Conservation (phyloP, 2,888 invertebrate species). For the Platerodrilus igneus region DNA sequence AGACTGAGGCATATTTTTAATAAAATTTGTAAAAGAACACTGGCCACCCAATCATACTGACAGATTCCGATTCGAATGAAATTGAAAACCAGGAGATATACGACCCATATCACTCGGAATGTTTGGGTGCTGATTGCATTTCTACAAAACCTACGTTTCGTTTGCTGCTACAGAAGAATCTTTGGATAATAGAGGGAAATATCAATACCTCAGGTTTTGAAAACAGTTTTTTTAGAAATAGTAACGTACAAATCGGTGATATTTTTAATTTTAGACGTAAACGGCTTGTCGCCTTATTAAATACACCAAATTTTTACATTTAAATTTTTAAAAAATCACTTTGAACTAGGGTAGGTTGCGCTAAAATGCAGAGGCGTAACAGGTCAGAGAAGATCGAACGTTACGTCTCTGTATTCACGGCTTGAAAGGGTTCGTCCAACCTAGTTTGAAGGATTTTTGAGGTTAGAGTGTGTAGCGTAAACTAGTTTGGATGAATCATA, state of each 20-base stretch:
- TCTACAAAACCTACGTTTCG: constrained; percentile 65
- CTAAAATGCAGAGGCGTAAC: too few relatives aligned
- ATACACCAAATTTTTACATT: constrained; percentile 40
- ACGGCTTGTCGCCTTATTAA: constrained; percentile 38
- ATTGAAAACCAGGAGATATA: constrained; percentile 29
- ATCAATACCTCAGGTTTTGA: too few relatives aligned
- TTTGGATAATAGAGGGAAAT: too few relatives aligned
- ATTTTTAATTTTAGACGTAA: constrained; percentile 17
- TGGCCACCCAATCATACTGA: constrained; percentile 36
- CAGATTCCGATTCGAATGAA: constrained; percentile 30
- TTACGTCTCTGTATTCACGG: too few relatives aligned
- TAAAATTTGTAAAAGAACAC: constrained; percentile 32
- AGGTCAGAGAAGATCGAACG: too few relatives aligned
- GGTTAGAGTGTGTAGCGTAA: too few relatives aligned
- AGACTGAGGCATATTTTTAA: constrained; percentile 24
- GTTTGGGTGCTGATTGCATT: constrained; percentile 26
- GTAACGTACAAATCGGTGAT: constrained; percentile 21
- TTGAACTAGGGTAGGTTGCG: constrained; percentile 30
- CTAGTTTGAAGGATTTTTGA: constrained; percentile 27
- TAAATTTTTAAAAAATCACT: constrained; percentile 32
- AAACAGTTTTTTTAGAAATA: too few relatives aligned
- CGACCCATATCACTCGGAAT: constrained; percentile 28
- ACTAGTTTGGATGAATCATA: too few relatives aligned
- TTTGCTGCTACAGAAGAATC: too few relatives aligned
- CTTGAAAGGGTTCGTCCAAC: constrained; percentile 29